Evolutionary conservation across 2,888 invertebrate genomes (phyloP).

Genomic region (Drosophila paracracens): DNA sequence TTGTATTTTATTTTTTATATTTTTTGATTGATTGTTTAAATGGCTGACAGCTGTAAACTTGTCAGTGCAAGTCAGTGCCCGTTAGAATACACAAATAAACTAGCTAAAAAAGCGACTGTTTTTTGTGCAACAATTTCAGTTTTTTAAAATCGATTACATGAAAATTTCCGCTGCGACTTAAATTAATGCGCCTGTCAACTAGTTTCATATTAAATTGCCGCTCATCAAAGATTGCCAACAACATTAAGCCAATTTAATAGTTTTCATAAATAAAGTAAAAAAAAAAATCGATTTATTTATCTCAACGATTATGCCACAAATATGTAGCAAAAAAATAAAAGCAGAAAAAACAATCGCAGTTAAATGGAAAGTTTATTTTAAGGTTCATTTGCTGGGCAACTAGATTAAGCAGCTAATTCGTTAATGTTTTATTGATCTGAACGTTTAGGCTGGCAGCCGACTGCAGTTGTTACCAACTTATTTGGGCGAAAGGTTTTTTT

Average conservation of each 20-base stretch:
- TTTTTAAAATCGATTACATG: no score
- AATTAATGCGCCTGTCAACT: background rate
- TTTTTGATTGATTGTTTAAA: slow-evolving; percentile 30
- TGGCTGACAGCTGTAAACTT: slow-evolving; percentile 15
- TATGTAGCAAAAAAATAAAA: slow-evolving; percentile 3
- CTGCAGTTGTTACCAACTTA: slow-evolving; percentile 49
- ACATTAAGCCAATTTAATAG: background rate
- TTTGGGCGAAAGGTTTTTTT: slow-evolving; percentile 74
- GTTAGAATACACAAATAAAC: no score
- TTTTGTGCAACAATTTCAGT: no score
- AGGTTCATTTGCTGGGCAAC: slow-evolving; percentile 55
- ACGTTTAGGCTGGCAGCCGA: background rate
- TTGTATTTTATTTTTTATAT: slow-evolving; percentile 3
- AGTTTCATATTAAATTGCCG: background rate
- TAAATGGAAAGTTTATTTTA: slow-evolving; percentile 67
- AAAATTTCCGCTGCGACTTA: background rate
- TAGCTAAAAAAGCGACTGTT: no score
- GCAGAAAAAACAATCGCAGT: slow-evolving; percentile 6
- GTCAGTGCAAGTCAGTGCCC: no score
- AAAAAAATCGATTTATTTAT: background rate
- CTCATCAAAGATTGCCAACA: background rate
- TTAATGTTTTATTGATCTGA: slow-evolving; percentile 62
- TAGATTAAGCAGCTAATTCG: slow-evolving; percentile 60
- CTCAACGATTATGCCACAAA: slow-evolving; percentile 6
- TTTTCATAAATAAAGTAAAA: background rate